These are phyloP conservation scores for Dinothrombium tinctorium DNA, from an alignment of 1,140 invertebrate genomes.

Conservation along the genomic window DNA sequence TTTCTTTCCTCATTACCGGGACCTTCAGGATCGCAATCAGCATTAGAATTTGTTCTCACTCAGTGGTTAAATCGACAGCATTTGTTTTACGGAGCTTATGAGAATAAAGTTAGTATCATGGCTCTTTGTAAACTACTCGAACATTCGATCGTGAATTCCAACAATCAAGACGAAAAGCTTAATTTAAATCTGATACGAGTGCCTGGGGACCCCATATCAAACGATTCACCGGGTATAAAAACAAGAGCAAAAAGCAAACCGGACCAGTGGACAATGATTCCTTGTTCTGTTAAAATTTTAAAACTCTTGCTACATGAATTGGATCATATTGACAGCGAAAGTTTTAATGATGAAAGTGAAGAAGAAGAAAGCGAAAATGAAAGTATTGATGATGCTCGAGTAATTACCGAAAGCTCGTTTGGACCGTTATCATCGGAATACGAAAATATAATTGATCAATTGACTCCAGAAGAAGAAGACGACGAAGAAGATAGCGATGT, in stretches of 20 bases:
- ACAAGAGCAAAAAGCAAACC: constrained; percentile 25
- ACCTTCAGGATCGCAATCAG: constrained; percentile 35
- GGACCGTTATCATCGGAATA: background rate
- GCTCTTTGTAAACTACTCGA: constrained; percentile 30
- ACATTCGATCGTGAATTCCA: constrained; percentile 26
- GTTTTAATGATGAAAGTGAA: constrained; percentile 18
- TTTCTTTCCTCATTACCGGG: constrained; percentile 52
- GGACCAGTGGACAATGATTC: constrained; percentile 29
- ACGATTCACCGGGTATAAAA: constrained; percentile 18
- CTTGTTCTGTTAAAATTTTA: constrained; percentile 33
- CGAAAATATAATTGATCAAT: constrained; percentile 2
- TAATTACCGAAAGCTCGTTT: background rate
- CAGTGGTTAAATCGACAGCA: constrained; percentile 49
- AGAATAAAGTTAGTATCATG: constrained; percentile 36
- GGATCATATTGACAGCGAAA: constrained; percentile 22
- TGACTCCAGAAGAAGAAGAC: constrained; percentile 11
- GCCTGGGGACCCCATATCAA: constrained; percentile 27
- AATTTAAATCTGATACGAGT: constrained; percentile 28
- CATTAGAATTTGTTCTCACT: constrained; percentile 44
- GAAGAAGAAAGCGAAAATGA: constrained; percentile 17
- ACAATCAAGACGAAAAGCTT: constrained; percentile 20
- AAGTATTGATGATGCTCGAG: background rate
- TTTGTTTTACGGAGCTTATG: constrained; percentile 44
- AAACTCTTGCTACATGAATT: constrained; percentile 33
- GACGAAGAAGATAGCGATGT: constrained; percentile 28